Evolutionary conservation across 2,797 vertebrate species (phyloP).

Genomic region (Miichthys miiuy): DNA sequence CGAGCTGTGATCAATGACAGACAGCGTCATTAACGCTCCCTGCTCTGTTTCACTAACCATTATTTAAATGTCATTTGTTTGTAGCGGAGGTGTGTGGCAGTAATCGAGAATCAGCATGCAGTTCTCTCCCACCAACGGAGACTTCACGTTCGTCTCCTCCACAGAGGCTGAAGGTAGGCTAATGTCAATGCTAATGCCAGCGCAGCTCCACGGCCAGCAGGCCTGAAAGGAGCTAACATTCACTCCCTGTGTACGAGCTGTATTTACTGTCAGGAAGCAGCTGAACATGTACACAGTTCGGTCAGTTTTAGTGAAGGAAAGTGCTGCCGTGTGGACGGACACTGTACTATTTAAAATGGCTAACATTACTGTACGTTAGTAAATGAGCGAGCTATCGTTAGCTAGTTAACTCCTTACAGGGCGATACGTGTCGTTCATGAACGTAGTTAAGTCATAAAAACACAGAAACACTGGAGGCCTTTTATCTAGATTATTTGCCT

Average conservation of each 20-base stretch:
- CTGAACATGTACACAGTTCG: too few species aligned
- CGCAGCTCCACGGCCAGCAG: slow-evolving; percentile 53
- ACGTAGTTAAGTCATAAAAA: background rate
- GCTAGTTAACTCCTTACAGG: background rate
- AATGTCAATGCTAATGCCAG: slow-evolving; percentile 27
- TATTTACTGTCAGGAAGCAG: background rate
- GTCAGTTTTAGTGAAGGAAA: background rate
- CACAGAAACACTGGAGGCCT: accelerated
- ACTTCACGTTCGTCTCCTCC: slow-evolving; percentile 97
- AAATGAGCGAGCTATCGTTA: background rate
- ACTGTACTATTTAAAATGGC: background rate
- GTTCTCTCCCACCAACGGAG: slow-evolving; percentile 91
- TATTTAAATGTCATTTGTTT: slow-evolving; percentile 62
- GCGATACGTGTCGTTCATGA: background rate
- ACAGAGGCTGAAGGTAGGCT: slow-evolving; percentile 93
- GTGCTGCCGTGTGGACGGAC: background rate
- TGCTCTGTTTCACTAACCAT: background rate
- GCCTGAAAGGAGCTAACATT: slow-evolving; percentile 21
- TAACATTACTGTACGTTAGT: background rate
- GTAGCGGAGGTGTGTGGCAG: slow-evolving; percentile 25
- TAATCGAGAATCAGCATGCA: slow-evolving; percentile 76
- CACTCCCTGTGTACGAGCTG: background rate
- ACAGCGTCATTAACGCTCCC: slow-evolving; percentile 42
- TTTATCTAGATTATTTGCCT: background rate
- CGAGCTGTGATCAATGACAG: slow-evolving; percentile 57